phyloP scores from a whole-genome alignment of 2,113 vertebrate genomes.

The Nicator chloris region DNA sequence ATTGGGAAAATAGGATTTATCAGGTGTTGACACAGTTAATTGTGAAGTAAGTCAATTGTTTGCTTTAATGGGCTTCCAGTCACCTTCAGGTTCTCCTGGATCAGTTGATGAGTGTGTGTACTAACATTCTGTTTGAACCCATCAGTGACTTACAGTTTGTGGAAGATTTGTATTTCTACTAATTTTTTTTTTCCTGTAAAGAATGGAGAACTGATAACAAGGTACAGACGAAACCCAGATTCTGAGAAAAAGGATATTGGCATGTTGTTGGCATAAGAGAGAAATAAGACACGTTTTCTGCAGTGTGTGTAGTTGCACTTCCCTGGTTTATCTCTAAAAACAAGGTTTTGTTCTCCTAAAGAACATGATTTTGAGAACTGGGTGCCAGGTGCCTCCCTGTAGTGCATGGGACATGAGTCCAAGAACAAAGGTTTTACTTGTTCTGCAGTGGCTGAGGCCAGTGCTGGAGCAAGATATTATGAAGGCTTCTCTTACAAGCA shows the following conservation, averaged over 20 bases:
- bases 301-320: not conserved
- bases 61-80: not conserved
- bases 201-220: not conserved
- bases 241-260: not conserved
- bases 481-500: not conserved
- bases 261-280: not conserved
- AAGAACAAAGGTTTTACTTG: not conserved
- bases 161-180: not conserved
- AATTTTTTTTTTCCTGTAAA: not conserved
- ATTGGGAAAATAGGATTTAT: conserved; percentile 86
- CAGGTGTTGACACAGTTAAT: conserved; percentile 82
- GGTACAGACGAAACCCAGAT: not conserved
- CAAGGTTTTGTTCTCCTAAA: not conserved
- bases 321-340: not conserved
- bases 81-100: not conserved
- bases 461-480: not conserved
- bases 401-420: not conserved
- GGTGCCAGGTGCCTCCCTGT: not conserved
- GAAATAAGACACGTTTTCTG: not conserved
- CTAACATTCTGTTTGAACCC: not conserved
- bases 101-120: not conserved
- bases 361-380: not conserved
- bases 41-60: conserved; percentile 76
- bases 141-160: not conserved
- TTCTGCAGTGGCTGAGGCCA: not conserved